Evolutionary conservation across 1,140 invertebrate genomes (phyloP), one percentile per base, ranked within the genome.

Genomic region (Drosophila navojoa): DNA sequence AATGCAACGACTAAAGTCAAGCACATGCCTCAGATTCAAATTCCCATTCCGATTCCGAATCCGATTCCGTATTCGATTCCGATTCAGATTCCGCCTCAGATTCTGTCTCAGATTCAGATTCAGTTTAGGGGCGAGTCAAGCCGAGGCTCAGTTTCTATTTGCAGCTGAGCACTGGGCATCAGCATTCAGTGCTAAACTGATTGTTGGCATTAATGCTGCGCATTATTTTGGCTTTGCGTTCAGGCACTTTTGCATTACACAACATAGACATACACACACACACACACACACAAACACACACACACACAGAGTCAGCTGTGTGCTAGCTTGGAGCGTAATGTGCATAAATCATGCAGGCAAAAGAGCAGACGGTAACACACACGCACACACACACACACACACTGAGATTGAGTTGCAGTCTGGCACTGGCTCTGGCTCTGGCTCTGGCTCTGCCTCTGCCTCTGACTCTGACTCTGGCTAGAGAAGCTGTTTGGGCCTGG

Each of bases 271-370:
- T 6, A 32, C 32, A 9, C 32, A 32, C 32, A 1, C 32, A 10
- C 32, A 32, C 32, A 7, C 32, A 32, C 27, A 5, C 27, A 29
- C 27, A 5, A 3, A 29, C 27, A 5, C 27, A 29, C 27, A 5
- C 27, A 29, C 4, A 5, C 2, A 29, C 27, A 5, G 5, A 29
- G 27, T 29, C 27, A 6, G 19, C 19, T 22, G 19, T 22, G 19
- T 22, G 27, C 27, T 27, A 22, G 47, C 4, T 57, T 44, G 44
- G 16, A 35, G 49, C 29, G 45, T 57, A 57, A 71, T 49, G 44
- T 71, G 73, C 68, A 76, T 71, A 76, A 76, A 76, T 76, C 68
- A 76, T 75, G 68, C 68, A 58, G 35, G 57, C 71, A 62, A 73
- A 55, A 32, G 42, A 19, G 42, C 58, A 60, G 27, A 38, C 45